phyloP scores from a whole-genome alignment of 2,113 vertebrate genomes.

The Rousettus leschenaultii region DNA sequence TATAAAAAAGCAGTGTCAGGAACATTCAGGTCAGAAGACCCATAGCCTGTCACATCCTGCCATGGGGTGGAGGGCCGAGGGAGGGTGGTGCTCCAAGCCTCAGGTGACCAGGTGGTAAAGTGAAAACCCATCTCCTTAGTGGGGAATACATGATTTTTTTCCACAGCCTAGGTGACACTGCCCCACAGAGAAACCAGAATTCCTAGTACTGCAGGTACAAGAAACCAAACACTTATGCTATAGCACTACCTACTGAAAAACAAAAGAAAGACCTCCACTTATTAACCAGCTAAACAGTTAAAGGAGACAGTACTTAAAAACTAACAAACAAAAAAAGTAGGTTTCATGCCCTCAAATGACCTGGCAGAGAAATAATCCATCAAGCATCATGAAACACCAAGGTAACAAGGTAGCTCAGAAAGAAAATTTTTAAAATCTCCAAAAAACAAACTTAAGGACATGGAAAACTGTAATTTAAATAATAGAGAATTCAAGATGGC shows the following conservation, averaged over 20 bases:
- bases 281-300: neutral
- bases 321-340: too few relatives aligned
- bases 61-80: too few relatives aligned
- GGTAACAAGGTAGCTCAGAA: neutral
- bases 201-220: neutral
- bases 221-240: neutral
- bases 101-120: neutral
- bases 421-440: neutral
- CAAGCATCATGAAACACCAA: neutral
- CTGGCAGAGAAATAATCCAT: neutral
- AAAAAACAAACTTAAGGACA: neutral
- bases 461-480: neutral
- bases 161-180: neutral
- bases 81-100: neutral
- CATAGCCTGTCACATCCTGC: neutral
- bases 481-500: neutral
- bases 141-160: neutral
- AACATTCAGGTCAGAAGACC: neutral
- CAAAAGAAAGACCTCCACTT: neutral
- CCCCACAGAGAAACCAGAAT: neutral
- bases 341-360: neutral
- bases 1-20: neutral
- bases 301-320: neutral
- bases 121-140: neutral
- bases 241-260: neutral